Evolutionary conservation across 2,113 vertebrate genomes (phyloP).

Genomic region (Bos indicus): DNA sequence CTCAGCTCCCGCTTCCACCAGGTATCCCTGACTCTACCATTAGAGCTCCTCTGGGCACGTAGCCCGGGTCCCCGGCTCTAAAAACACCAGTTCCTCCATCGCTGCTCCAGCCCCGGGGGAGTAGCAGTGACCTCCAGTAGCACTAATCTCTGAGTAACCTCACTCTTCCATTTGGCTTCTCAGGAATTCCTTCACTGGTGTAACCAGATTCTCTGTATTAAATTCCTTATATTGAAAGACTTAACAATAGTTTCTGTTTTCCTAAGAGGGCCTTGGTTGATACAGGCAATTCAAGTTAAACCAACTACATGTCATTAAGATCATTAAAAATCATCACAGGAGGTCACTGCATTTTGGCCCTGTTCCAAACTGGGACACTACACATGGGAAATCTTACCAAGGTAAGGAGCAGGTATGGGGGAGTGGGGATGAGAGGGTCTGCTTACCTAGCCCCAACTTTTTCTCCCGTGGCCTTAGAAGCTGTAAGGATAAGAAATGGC

Average conservation of each 20-base stretch:
- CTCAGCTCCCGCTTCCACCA: not conserved
- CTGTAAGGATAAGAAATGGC: constrained; percentile 77
- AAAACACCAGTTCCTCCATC: too few relatives aligned
- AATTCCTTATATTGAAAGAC: not conserved
- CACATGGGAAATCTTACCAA: not conserved
- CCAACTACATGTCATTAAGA: not conserved
- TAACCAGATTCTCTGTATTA: not conserved
- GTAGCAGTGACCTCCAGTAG: not conserved
- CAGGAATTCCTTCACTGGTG: not conserved
- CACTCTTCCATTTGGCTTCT: not conserved
- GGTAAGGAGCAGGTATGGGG: not conserved
- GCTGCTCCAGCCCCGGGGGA: not conserved
- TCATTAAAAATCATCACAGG: not conserved
- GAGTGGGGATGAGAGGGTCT: not conserved
- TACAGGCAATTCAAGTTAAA: not conserved
- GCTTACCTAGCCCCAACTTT: constrained; percentile 94
- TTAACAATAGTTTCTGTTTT: not conserved
- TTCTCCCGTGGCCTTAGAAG: constrained; percentile 90
- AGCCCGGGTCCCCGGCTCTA: not conserved
- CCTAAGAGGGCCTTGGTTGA: not conserved
- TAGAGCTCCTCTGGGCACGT: too few relatives aligned
- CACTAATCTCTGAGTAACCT: not conserved
- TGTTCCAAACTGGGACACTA: not conserved
- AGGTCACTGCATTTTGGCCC: not conserved
- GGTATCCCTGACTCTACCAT: too few relatives aligned